Evolutionary conservation across 2,797 vertebrate genomes (phyloP).

Genomic region (Pantherophis vulpinus): DNA sequence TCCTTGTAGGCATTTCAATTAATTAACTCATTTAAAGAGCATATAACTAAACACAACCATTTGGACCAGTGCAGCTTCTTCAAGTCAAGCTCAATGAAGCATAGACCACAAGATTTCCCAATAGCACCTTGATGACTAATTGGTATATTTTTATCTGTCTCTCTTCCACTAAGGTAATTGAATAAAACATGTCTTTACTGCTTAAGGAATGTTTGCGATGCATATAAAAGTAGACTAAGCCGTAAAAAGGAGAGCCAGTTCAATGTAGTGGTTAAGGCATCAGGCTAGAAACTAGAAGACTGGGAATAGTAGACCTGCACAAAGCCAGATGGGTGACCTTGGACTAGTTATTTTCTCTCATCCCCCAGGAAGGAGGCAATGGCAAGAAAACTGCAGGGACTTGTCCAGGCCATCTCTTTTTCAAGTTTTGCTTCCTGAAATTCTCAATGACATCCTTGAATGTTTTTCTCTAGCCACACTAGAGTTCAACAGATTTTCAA

Average conservation of each 20-base stretch:
- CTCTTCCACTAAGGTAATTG: neutral
- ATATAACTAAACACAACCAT: neutral
- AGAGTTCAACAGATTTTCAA: neutral
- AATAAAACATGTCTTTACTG: neutral
- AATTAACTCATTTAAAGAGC: neutral
- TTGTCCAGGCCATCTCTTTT: neutral
- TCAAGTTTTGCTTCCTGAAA: neutral
- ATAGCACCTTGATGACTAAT: neutral
- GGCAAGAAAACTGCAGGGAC: neutral
- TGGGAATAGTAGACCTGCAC: neutral
- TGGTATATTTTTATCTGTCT: neutral
- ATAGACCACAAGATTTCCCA: neutral
- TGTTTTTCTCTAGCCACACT: neutral
- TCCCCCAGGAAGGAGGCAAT: neutral
- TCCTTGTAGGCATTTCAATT: neutral
- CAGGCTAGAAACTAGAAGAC: neutral
- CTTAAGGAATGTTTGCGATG: neutral
- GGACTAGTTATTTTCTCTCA: neutral
- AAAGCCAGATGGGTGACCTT: neutral
- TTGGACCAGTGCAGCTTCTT: neutral
- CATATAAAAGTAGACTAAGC: neutral
- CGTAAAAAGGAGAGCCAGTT: neutral
- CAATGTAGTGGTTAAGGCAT: neutral
- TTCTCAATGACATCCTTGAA: neutral
- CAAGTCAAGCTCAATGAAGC: neutral